A percentile compares a stretch with the other conserved stretches of the same genome.
These are phyloP conservation scores for Cotesia vestalis DNA, from an alignment of 1,140 invertebrate species.

Conservation along the genomic window DNA sequence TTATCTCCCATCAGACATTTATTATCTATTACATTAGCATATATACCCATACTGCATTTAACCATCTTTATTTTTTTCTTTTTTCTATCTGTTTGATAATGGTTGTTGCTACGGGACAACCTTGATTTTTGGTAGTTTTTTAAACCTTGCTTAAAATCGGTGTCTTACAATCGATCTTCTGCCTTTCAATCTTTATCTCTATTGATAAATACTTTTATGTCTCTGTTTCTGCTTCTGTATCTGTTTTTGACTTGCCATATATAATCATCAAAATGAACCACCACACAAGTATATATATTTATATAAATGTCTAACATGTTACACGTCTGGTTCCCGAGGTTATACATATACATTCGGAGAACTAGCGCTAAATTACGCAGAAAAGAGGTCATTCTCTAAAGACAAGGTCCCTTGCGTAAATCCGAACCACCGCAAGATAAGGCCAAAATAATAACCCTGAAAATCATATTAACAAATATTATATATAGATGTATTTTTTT, in stretches of 20 bases:
- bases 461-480: neutral
- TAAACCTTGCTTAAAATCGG: constrained; percentile 9
- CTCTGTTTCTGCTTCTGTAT: too few relatives aligned
- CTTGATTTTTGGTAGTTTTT: constrained; percentile 26
- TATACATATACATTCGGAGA: neutral
- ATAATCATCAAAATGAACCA: too few relatives aligned
- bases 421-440: neutral
- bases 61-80: too few relatives aligned
- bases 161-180: too few relatives aligned
- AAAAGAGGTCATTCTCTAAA: constrained; percentile 26
- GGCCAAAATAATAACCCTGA: constrained; percentile 6
- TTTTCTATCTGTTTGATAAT: too few relatives aligned
- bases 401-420: constrained; percentile 15
- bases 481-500: neutral
- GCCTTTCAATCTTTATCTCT: neutral
- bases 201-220: neutral
- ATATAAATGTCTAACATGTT: neutral
- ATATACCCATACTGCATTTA: too few relatives aligned
- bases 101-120: neutral
- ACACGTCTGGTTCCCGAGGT: neutral
- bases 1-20: too few relatives aligned
- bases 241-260: too few relatives aligned
- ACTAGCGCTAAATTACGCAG: constrained; percentile 24
- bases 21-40: too few relatives aligned
- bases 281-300: neutral